Base-by-base conservation (phyloP, 2,797 vertebrate genomes). In the Staurois parvus region DNA sequence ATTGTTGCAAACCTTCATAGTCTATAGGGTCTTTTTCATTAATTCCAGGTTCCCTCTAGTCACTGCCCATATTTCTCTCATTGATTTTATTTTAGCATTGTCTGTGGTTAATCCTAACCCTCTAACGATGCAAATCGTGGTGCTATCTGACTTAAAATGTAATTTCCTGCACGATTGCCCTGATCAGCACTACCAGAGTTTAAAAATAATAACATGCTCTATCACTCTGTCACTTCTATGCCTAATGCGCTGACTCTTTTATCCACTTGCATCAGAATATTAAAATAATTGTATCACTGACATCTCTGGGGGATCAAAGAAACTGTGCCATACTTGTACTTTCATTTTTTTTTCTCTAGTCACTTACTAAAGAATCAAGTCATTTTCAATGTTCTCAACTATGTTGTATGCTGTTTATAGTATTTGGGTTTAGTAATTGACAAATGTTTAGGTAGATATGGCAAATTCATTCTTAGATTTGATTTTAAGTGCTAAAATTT, bases 151-250 rank as follows among this genome's bases (percentile, higher is more conserved):
- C 79, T 73, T 81, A 40, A 59, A 73, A 81, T 72, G 79, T 81
- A 81, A 81, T 81, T 81, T 81, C 79, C 79, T 81, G 79, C 79
- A 62, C 45, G 79, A 81, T 26, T 72, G 69, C 66, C 79, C 69
- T 72, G 79, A 81, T 81, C 79, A 81, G 69, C 79, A 81, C 79
- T 73, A 81, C 79, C 72, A 68, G 79, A 81, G 79, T 72, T 59
- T 72, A 72, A 37, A 81, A 81, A 81, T 81, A 81, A 81, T 81
- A 81, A 81, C 79, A 72, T 42, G 79, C 79, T 81, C 79, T 81
- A 81, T 81, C 69, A 73, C 79, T 19, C 79, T 81, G 79, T 81
- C 79, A 81, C 79, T 62, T 81, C 79, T 81, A n/a, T 81, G 79
- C 79, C 34, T 81, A 62, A 64, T 81, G 59, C 69, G 32, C 69